phyloP scores from a whole-genome alignment of 2,888 invertebrate species.

The Eutolmus rufibarbis region DNA sequence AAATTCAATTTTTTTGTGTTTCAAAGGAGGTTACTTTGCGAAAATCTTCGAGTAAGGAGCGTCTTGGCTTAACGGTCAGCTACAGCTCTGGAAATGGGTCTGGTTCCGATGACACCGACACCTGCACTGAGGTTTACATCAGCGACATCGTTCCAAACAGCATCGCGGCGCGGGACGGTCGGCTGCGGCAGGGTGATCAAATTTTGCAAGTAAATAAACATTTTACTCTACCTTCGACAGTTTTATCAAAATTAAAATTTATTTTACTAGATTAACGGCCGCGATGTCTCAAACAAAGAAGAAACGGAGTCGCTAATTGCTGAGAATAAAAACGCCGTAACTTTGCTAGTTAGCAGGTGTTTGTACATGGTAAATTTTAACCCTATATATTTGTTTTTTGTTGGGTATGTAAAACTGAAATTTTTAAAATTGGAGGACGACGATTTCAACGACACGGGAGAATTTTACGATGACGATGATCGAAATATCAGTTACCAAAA shows the following conservation, averaged over 20 bases:
- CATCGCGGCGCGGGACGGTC: constrained; percentile 68
- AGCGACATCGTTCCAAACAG: constrained; percentile 70
- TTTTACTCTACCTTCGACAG: too few species aligned
- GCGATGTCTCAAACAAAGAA: constrained; percentile 68
- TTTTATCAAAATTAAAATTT: neutral
- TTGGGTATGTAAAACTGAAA: neutral
- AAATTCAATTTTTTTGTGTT: too few species aligned
- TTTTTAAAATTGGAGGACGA: constrained; percentile 49
- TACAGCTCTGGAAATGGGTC: constrained; percentile 68
- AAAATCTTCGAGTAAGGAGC: constrained; percentile 67
- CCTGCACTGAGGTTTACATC: constrained; percentile 70
- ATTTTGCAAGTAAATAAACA: constrained; percentile 63
- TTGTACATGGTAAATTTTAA: constrained; percentile 64
- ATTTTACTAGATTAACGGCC: constrained; percentile 64
- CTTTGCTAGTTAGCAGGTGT: constrained; percentile 69
- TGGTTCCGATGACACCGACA: constrained; percentile 65
- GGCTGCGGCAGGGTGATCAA: constrained; percentile 70
- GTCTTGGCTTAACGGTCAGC: constrained; percentile 73
- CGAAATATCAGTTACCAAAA: constrained; percentile 54
- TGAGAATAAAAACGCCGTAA: constrained; percentile 67
- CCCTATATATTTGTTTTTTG: neutral
- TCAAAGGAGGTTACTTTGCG: constrained; percentile 71
- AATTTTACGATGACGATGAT: constrained; percentile 57
- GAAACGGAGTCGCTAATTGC: constrained; percentile 70
- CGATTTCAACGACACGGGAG: constrained; percentile 50